Evolutionary conservation across 2,888 invertebrate species (phyloP).

Genomic region (Smittia aterrima): DNA sequence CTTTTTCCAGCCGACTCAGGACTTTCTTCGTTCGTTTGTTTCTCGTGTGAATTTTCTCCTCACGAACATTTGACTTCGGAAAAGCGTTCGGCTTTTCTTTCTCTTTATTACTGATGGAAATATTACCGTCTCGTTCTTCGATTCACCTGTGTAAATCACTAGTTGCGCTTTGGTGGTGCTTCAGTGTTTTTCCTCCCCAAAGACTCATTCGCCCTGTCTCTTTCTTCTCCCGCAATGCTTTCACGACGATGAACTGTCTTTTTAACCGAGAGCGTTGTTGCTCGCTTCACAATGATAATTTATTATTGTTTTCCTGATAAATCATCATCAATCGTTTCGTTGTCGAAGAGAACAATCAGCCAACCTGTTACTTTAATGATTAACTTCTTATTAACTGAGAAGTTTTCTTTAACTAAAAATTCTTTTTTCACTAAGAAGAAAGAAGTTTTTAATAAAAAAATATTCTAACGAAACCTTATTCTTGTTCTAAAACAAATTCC

Average conservation of each 20-base stretch:
- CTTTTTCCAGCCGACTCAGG: constrained; percentile 8
- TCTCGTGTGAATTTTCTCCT: constrained; percentile 9
- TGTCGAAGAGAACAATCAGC: neutral
- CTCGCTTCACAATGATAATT: neutral
- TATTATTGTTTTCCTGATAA: constrained; percentile 12
- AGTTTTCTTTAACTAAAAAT: too few species aligned
- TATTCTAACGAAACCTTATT: too few species aligned
- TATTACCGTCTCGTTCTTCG: constrained; percentile 29
- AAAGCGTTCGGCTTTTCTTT: neutral
- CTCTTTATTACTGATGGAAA: neutral
- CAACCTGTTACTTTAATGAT: neutral
- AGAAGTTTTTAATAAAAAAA: too few species aligned
- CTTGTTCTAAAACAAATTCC: too few species aligned
- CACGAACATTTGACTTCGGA: constrained; percentile 24
- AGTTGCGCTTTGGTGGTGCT: constrained; percentile 36
- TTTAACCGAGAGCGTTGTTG: neutral
- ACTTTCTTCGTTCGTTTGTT: neutral
- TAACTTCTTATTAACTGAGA: too few species aligned
- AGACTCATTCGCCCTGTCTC: constrained; percentile 3
- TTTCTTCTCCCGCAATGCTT: constrained; percentile 7
- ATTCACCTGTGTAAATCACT: constrained; percentile 33
- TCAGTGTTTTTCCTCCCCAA: constrained; percentile 28
- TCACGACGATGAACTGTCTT: neutral
- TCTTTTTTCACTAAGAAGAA: too few species aligned
- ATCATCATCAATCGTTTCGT: neutral